Conservation (phyloP, 2,888 invertebrate genomes). For the Drosophila niveifrons region DNA sequence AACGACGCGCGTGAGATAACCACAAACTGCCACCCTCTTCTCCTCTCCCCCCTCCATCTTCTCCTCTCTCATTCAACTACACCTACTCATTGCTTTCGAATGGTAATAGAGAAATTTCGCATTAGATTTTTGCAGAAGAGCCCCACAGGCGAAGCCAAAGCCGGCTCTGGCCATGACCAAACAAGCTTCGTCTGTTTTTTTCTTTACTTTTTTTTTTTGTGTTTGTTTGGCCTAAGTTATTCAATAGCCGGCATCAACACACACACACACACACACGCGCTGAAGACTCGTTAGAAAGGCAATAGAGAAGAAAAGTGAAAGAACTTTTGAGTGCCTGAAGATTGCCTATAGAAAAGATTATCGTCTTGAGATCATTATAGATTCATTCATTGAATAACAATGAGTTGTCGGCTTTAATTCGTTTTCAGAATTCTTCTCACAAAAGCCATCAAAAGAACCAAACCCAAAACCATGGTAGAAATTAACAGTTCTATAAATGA, state of each 20-base stretch:
- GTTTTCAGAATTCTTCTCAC: slow-evolving; percentile 10
- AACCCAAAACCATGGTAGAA: neutral
- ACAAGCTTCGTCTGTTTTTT: slow-evolving; percentile 42
- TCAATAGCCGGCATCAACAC: slow-evolving; percentile 39
- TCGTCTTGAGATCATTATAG: slow-evolving; percentile 2
- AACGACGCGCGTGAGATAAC: slow-evolving; percentile 62
- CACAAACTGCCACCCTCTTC: slow-evolving; percentile 43
- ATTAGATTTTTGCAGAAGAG: slow-evolving; percentile 75
- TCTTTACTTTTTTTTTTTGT: slow-evolving; percentile 11
- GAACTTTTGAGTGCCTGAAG: slow-evolving; percentile 43
- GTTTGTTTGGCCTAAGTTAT: slow-evolving; percentile 40
- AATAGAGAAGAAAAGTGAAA: slow-evolving; percentile 74
- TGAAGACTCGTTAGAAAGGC: slow-evolving; percentile 51
- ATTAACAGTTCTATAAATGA: slow-evolving; percentile 11
- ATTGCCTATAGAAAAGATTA: neutral
- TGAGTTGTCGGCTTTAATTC: slow-evolving; percentile 3
- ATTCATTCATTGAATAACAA: slow-evolving; percentile 39
- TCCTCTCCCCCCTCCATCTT: neutral
- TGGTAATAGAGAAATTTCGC: slow-evolving; percentile 78
- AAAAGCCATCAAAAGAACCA: slow-evolving; percentile 9
- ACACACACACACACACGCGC: slow-evolving; percentile 13
- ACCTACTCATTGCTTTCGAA: slow-evolving; percentile 37
- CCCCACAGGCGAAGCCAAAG: slow-evolving; percentile 5
- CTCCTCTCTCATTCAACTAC: slow-evolving; percentile 12
- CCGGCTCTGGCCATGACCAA: slow-evolving; percentile 43